These are phyloP conservation scores for Halictus quadricinctus DNA, from an alignment of 2,888 invertebrate genomes.

Conservation along the genomic window DNA sequence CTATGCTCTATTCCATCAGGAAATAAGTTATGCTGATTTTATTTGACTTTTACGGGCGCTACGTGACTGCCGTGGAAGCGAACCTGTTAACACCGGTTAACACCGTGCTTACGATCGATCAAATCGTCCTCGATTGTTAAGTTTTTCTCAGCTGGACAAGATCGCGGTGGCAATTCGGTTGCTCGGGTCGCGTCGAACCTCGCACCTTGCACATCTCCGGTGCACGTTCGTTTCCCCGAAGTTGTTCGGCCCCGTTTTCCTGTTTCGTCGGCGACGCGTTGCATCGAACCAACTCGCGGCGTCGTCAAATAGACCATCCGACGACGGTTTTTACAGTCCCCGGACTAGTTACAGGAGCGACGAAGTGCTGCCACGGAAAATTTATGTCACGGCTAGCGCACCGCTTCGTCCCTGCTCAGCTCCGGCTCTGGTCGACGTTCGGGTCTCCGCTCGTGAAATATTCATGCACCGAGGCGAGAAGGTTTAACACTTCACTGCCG, in stretches of 20 bases:
- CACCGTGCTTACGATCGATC: not conserved
- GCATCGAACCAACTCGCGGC: not conserved
- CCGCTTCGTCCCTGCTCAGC: constrained; percentile 11
- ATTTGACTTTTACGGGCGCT: not conserved
- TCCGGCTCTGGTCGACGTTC: not conserved
- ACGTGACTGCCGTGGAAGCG: not conserved
- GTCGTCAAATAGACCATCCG: constrained; percentile 31
- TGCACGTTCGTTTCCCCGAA: not conserved
- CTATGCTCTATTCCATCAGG: not conserved
- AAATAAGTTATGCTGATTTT: not conserved
- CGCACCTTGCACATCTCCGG: not conserved
- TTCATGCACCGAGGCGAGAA: constrained; percentile 36
- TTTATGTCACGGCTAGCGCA: constrained; percentile 34
- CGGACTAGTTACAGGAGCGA: constrained; percentile 21
- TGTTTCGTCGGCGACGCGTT: not conserved
- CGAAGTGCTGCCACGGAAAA: constrained; percentile 31
- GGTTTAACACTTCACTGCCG: constrained; percentile 38
- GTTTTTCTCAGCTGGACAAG: not conserved
- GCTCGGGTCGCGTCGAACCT: not conserved
- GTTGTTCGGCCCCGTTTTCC: constrained; percentile 5
- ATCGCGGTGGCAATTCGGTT: not conserved
- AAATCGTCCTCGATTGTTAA: not conserved
- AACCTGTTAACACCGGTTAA: not conserved
- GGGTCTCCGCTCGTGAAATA: constrained; percentile 39
- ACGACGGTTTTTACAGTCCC: constrained; percentile 35